Evolutionary conservation across 2,113 vertebrate genomes (phyloP).

Genomic region (Podarcis raffonei): DNA sequence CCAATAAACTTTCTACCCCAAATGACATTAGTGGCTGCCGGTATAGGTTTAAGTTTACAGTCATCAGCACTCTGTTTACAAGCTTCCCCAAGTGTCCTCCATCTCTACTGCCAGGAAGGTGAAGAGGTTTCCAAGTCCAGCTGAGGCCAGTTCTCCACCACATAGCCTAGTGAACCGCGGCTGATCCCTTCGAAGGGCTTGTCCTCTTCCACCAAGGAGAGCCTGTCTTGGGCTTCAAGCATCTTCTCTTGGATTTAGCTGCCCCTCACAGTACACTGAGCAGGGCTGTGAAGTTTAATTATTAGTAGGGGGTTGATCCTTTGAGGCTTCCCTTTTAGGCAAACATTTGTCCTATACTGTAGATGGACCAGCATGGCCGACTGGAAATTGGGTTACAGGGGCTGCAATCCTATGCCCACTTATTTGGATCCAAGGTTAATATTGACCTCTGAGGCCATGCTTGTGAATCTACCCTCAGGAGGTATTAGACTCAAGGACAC

Average conservation of each 20-base stretch:
- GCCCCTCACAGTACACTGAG: neutral
- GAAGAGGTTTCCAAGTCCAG: neutral
- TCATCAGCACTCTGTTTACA: neutral
- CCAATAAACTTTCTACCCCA: neutral
- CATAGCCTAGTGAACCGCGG: neutral
- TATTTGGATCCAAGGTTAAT: too few species aligned
- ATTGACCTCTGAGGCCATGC: too few species aligned
- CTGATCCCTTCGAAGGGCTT: neutral
- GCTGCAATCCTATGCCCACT: too few species aligned
- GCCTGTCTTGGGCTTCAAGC: neutral
- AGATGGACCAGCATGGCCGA: neutral
- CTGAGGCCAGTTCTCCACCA: neutral
- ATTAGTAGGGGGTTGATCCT: too few species aligned
- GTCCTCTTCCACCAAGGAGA: neutral
- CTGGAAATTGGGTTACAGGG: too few species aligned
- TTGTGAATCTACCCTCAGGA: too few species aligned
- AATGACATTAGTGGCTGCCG: neutral
- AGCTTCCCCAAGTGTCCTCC: neutral
- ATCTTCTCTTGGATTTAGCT: neutral
- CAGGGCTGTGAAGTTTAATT: neutral
- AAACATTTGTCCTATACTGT: neutral
- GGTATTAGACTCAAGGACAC: too few species aligned
- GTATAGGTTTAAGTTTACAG: conserved; percentile 3
- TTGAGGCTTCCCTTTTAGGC: neutral
- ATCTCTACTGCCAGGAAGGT: neutral